Conservation (phyloP, 2,113 vertebrate genomes). For the Alethe diademata region DNA sequence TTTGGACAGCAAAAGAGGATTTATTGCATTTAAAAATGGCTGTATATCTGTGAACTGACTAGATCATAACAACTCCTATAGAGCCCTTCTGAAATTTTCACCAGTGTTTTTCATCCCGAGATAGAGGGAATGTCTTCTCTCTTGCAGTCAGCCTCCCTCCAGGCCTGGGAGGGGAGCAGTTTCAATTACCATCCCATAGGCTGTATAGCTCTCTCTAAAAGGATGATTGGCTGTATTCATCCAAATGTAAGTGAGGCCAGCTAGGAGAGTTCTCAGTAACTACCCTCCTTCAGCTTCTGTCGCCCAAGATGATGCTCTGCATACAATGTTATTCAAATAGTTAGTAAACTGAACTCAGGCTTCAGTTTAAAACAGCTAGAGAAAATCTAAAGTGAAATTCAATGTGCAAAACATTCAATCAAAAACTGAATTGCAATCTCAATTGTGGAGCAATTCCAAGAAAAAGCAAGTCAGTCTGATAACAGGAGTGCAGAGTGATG, state of each 20-base stretch:
- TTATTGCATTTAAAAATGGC: background rate
- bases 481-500: constrained; percentile 20
- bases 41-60: background rate
- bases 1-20: background rate
- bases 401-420: constrained; percentile 50
- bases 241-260: background rate
- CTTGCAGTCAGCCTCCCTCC: background rate
- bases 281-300: background rate
- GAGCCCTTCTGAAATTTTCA: background rate
- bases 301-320: background rate
- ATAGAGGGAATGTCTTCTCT: background rate
- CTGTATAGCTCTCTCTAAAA: background rate
- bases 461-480: constrained; percentile 21
- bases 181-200: background rate
- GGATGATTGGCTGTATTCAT: background rate
- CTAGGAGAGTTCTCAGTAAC: background rate
- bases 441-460: constrained; percentile 42
- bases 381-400: constrained; percentile 57
- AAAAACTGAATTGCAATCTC: constrained; percentile 42
- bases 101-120: background rate
- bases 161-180: background rate
- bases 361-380: background rate
- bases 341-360: background rate
- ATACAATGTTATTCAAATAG: background rate
- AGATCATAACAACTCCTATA: background rate